phyloP scores from a whole-genome alignment of 2,797 vertebrate species.

The Holocentrus rufus region DNA sequence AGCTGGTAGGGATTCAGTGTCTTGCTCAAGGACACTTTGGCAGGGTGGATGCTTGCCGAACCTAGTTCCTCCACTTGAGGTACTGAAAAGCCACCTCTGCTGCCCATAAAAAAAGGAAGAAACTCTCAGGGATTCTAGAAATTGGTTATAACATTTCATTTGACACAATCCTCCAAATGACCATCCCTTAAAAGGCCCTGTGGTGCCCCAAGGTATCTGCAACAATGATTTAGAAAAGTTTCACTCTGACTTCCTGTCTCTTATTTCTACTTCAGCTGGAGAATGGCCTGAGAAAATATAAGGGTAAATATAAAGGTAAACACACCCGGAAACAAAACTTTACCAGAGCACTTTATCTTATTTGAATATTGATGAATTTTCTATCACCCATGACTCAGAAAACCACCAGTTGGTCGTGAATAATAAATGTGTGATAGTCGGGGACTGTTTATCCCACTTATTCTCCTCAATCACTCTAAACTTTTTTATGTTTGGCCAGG shows the following conservation, averaged over 20 bases:
- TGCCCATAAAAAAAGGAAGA: no score
- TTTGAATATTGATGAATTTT: slow-evolving; percentile 49
- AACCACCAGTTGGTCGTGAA: slow-evolving; percentile 44
- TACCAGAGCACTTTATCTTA: slow-evolving; percentile 8
- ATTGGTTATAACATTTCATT: slow-evolving; percentile 5
- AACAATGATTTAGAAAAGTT: slow-evolving; percentile 24
- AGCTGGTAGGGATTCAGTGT: slow-evolving; percentile 1
- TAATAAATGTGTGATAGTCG: slow-evolving; percentile 54
- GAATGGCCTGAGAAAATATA: background rate
- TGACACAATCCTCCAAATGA: slow-evolving; percentile 35
- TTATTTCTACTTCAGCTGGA: slow-evolving; percentile 15
- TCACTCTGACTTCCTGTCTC: slow-evolving; percentile 9
- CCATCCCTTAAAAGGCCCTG: slow-evolving; percentile 33
- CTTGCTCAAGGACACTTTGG: slow-evolving; percentile 40
- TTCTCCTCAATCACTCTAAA: slow-evolving; percentile 52
- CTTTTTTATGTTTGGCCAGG: slow-evolving; percentile 49
- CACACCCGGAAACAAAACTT: slow-evolving; percentile 27
- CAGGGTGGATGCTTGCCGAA: background rate
- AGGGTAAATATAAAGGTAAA: no score
- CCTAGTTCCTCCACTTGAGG: no score
- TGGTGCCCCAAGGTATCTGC: slow-evolving; percentile 5
- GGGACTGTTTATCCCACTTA: slow-evolving; percentile 46
- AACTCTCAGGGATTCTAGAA: no score
- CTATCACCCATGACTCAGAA: slow-evolving; percentile 24
- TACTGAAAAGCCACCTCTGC: no score